phyloP scores from a whole-genome alignment of 2,113 vertebrate genomes.

The Cavia porcellus region DNA sequence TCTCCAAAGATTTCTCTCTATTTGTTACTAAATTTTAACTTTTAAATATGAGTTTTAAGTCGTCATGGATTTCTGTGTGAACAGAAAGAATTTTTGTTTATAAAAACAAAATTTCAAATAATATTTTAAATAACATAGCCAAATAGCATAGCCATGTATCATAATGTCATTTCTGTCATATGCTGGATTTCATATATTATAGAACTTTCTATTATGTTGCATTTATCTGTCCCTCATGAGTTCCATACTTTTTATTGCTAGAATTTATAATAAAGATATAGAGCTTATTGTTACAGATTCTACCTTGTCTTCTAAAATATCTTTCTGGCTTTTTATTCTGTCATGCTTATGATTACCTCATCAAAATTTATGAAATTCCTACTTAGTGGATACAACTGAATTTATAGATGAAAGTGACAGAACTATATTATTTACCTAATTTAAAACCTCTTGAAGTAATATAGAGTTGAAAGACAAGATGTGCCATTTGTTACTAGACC shows the following conservation, averaged over 20 bases:
- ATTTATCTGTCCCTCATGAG: not conserved
- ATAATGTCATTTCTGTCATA: not conserved
- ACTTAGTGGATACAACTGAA: not conserved
- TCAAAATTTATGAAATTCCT: not conserved
- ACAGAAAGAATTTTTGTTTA: not conserved
- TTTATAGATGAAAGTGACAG: not conserved
- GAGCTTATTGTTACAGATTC: not conserved
- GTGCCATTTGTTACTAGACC: not conserved
- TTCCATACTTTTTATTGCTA: not conserved
- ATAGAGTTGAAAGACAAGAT: not conserved
- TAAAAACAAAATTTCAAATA: not conserved
- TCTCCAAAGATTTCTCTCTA: not conserved
- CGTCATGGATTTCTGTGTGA: not conserved
- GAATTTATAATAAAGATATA: not conserved
- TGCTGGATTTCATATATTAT: not conserved
- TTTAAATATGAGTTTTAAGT: not conserved
- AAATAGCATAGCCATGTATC: not conserved
- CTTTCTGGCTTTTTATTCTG: not conserved
- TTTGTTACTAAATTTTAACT: not conserved
- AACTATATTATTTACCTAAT: not conserved
- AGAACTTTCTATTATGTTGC: not conserved
- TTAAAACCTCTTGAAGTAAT: constrained; percentile 29
- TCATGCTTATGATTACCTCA: not conserved
- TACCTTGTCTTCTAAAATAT: not conserved
- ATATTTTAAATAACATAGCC: not conserved